Percentiles rank a stretch among this genome's conserved stretches.
These are phyloP conservation scores for Poecilia wingei DNA, from an alignment of 2,797 vertebrate genomes.

Conservation along the genomic window DNA sequence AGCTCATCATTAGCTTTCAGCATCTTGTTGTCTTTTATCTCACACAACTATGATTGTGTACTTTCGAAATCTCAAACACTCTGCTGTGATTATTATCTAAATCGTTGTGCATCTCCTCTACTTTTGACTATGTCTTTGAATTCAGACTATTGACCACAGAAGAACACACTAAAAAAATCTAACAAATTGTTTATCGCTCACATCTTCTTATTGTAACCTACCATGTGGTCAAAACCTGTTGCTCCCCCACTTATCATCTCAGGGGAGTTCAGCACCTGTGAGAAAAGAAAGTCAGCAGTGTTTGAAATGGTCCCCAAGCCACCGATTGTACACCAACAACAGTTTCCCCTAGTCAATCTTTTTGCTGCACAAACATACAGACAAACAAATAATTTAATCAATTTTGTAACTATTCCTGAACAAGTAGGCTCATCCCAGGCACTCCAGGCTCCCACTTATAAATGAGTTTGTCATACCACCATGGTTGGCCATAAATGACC, in stretches of 20 bases:
- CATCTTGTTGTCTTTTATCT: constrained; percentile 59
- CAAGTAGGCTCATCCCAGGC: constrained; percentile 83
- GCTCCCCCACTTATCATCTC: constrained; percentile 62
- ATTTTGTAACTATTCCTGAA: constrained; percentile 68
- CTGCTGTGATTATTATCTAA: not conserved
- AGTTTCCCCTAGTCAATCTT: constrained; percentile 82
- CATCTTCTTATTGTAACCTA: constrained; percentile 48
- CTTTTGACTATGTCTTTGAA: not conserved
- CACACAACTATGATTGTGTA: constrained; percentile 19
- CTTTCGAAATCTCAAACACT: constrained; percentile 43
- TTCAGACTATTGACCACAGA: not conserved
- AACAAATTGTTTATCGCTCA: constrained; percentile 6
- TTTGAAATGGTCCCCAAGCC: constrained; percentile 77
- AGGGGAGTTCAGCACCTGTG: constrained; percentile 81
- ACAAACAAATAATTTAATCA: constrained; percentile 89
- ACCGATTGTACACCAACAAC: constrained; percentile 76
- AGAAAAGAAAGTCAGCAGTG: constrained; percentile 60
- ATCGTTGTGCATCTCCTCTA: not conserved
- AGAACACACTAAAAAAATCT: constrained; percentile 1
- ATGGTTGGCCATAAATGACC: constrained; percentile 89
- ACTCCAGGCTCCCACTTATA: constrained; percentile 86
- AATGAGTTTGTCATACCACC: constrained; percentile 85
- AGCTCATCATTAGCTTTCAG: constrained; percentile 75
- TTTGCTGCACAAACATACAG: constrained; percentile 81
- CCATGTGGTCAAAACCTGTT: constrained; percentile 79